Evolutionary conservation across 2,113 vertebrate genomes (phyloP).

Genomic region (Ammodytes marinus): DNA sequence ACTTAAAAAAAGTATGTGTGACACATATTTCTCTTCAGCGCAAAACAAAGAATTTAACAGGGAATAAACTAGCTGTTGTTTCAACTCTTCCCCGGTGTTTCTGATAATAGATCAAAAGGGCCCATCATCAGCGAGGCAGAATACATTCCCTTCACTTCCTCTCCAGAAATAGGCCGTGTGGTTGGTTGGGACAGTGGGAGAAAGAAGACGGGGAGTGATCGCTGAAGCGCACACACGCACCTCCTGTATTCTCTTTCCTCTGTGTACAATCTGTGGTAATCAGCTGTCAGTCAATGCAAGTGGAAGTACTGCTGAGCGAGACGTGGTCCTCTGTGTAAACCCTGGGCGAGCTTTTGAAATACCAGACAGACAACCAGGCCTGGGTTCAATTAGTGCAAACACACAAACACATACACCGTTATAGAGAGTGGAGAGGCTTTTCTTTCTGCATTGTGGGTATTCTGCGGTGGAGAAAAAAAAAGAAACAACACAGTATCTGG

Average conservation of each 20-base stretch:
- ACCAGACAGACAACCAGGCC: background rate
- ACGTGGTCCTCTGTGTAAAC: constrained; percentile 28
- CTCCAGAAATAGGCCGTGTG: constrained; percentile 41
- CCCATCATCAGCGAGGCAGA: constrained; percentile 31
- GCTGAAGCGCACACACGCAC: background rate
- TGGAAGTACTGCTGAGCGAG: constrained; percentile 33
- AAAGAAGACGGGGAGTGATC: constrained; percentile 14
- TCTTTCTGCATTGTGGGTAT: background rate
- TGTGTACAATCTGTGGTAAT: constrained; percentile 26
- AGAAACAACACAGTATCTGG: background rate
- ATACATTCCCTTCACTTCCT: constrained; percentile 36
- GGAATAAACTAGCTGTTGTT: constrained; percentile 31
- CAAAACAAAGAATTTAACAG: constrained; percentile 17
- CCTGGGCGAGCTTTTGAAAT: constrained; percentile 36
- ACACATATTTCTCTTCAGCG: background rate
- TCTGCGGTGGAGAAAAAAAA: background rate
- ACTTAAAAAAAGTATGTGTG: background rate
- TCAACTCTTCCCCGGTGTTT: constrained; percentile 12
- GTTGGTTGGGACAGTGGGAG: constrained; percentile 27
- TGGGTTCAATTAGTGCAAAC: constrained; percentile 24
- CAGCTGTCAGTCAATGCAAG: constrained; percentile 53
- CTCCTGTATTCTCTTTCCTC: constrained; percentile 21
- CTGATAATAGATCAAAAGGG: constrained; percentile 49
- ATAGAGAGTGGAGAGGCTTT: no score
- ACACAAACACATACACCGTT: background rate